Evolutionary conservation across 2,797 vertebrate genomes (phyloP).

Genomic region (Phrynocephalus forsythii): DNA sequence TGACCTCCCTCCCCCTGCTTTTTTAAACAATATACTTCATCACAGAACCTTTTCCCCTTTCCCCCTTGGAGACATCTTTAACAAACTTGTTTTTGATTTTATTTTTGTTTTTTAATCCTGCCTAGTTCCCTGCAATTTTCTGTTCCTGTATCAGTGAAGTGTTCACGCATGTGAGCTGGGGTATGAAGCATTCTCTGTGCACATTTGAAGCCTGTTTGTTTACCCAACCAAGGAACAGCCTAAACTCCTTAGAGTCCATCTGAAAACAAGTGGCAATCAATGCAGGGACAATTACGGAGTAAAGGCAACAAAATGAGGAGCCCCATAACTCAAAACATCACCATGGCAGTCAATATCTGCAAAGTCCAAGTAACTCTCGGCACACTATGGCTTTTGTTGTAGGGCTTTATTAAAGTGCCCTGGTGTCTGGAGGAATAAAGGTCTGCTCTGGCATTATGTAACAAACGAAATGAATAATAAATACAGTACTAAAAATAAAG

Average conservation of each 20-base stretch:
- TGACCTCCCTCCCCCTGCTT: too few relatives aligned
- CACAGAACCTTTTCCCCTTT: too few relatives aligned
- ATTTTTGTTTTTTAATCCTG: too few relatives aligned
- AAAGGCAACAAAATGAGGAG: neutral
- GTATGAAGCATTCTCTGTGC: too few relatives aligned
- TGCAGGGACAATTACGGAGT: neutral
- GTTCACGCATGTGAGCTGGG: neutral
- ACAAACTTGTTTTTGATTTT: too few relatives aligned
- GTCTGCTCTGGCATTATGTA: too few relatives aligned
- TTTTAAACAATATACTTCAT: too few relatives aligned
- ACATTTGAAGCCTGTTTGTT: neutral
- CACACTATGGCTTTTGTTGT: neutral
- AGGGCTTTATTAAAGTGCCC: neutral
- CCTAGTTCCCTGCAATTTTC: too few relatives aligned
- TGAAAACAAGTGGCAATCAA: neutral
- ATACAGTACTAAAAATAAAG: too few relatives aligned
- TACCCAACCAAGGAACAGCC: neutral
- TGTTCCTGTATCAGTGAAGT: too few relatives aligned
- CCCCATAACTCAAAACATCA: neutral
- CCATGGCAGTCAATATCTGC: neutral
- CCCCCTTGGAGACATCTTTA: too few relatives aligned
- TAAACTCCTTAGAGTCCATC: neutral
- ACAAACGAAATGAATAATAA: neutral
- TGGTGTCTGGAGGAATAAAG: neutral
- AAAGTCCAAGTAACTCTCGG: neutral